These are phyloP conservation scores for Acanthornis magna DNA, from an alignment of 2,797 vertebrate genomes.

Conservation along the genomic window DNA sequence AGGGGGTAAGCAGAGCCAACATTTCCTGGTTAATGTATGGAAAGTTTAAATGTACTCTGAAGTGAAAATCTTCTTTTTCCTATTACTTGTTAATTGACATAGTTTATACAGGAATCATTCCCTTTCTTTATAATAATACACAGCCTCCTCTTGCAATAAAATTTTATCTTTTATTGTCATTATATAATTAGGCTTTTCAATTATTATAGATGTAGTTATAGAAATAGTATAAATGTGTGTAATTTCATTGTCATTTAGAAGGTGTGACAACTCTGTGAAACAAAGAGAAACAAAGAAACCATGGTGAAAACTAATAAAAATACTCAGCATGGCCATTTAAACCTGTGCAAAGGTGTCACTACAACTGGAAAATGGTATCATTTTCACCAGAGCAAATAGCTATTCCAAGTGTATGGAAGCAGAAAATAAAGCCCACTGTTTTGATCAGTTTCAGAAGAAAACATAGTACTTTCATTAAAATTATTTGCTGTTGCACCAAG, in stretches of 20 bases:
- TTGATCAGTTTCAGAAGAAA: background rate
- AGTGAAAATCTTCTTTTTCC: background rate
- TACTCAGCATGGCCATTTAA: background rate
- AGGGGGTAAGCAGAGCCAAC: background rate
- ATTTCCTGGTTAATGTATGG: background rate
- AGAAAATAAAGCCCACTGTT: background rate
- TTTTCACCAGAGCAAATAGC: background rate
- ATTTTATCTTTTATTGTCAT: background rate
- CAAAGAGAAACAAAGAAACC: background rate
- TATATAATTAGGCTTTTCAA: background rate
- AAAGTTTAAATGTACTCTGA: background rate
- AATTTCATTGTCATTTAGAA: conserved; percentile 15
- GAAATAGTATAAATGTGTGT: background rate
- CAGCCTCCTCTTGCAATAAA: background rate
- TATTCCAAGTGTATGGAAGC: background rate
- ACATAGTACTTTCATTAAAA: background rate
- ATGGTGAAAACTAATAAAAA: background rate
- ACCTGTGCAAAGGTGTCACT: background rate
- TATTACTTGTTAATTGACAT: background rate
- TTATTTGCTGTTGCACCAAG: background rate
- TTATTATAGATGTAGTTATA: background rate
- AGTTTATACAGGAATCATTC: background rate
- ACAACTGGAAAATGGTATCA: background rate
- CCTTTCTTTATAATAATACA: background rate
- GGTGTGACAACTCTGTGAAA: background rate